Percentiles rank a stretch among this genome's conserved stretches.
Evolutionary conservation across 2,888 invertebrate species (phyloP).

Genomic region (Drosophila atripex): DNA sequence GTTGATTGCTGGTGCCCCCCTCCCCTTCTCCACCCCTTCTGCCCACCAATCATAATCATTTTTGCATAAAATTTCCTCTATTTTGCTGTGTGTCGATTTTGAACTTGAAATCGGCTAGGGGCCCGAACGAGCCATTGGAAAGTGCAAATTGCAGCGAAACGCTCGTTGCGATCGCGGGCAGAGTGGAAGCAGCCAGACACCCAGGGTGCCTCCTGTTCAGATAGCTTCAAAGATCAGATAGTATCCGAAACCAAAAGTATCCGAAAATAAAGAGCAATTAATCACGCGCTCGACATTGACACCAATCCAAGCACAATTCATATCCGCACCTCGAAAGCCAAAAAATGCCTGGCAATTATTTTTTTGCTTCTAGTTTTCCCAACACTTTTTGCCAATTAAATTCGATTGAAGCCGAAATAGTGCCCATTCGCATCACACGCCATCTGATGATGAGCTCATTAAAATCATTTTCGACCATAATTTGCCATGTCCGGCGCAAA

Average conservation of each 20-base stretch:
- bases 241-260: background rate
- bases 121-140: slow-evolving; percentile 26
- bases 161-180: slow-evolving; percentile 9
- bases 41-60: slow-evolving; percentile 10
- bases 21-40: background rate
- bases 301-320: slow-evolving; percentile 23
- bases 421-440: slow-evolving; percentile 16
- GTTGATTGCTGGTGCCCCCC: slow-evolving; percentile 54
- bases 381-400: slow-evolving; percentile 24
- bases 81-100: slow-evolving; percentile 55
- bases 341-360: slow-evolving; percentile 30
- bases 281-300: slow-evolving; percentile 28
- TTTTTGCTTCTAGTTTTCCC: slow-evolving; percentile 27
- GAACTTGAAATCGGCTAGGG: slow-evolving; percentile 65
- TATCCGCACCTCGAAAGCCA: background rate
- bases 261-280: background rate
- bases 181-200: slow-evolving; percentile 11
- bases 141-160: slow-evolving; percentile 11
- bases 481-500: slow-evolving; percentile 20
- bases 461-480: slow-evolving; percentile 56
- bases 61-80: slow-evolving; percentile 66
- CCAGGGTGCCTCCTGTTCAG: background rate
- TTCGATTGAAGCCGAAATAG: slow-evolving; percentile 9
- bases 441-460: slow-evolving; percentile 62
- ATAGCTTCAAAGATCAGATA: background rate